Evolutionary conservation across 2,888 invertebrate genomes (phyloP).

Genomic region (Pimpla rufipes): DNA sequence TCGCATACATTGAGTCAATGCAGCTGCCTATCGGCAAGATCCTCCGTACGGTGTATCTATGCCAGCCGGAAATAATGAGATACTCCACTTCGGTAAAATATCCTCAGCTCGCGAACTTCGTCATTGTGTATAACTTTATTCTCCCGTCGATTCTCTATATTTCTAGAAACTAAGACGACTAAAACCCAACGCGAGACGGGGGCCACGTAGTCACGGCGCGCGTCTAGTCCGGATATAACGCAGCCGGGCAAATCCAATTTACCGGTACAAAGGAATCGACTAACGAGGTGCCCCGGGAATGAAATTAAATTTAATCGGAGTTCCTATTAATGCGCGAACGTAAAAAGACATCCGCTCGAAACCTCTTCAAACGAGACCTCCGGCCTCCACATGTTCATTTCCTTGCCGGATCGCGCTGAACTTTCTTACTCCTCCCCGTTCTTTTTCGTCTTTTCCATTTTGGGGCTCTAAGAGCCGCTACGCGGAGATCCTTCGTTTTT

Average conservation of each 20-base stretch:
- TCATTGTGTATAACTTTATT: too few relatives aligned
- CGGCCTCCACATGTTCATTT: conserved; percentile 13
- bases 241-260: conserved; percentile 71
- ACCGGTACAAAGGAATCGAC: conserved; percentile 69
- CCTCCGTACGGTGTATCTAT: too few relatives aligned
- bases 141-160: too few relatives aligned
- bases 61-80: too few relatives aligned
- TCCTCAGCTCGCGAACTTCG: too few relatives aligned
- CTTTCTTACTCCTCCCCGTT: conserved; percentile 18
- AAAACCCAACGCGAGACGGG: too few relatives aligned
- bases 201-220: background rate
- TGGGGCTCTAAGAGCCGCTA: background rate
- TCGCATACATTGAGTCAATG: too few relatives aligned
- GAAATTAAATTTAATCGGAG: conserved; percentile 66
- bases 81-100: too few relatives aligned
- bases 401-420: background rate
- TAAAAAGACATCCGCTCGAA: background rate
- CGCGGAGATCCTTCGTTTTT: conserved; percentile 1
- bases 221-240: conserved; percentile 8
- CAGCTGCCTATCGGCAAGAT: too few relatives aligned
- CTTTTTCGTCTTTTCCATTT: background rate
- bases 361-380: background rate
- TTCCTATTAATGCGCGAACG: conserved; percentile 26
- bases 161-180: too few relatives aligned
- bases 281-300: conserved; percentile 64